Evolutionary conservation across 1,140 invertebrate genomes (phyloP), one percentile per base, ranked within the genome.

Genomic region (Pseudomyrmex sp.): DNA sequence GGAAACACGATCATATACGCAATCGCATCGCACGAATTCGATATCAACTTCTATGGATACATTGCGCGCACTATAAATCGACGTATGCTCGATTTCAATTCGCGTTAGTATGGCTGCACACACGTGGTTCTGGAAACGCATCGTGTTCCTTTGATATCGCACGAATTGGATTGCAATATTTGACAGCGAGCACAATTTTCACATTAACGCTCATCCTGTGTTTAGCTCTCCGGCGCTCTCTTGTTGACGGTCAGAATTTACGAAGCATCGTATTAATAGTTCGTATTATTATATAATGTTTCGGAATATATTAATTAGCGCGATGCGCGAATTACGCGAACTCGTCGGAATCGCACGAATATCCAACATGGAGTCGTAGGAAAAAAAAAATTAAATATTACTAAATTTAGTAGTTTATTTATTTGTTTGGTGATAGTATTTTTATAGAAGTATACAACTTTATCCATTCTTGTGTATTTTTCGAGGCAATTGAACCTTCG

Each of bases 31-130:
- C 72, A 48, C 44, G 54, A 80, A 80, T 72, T 80, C 23, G 76
- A 80, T 80, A 80, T 80, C 66, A 70, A 80, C 66, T 80, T 72
- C 76, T 70, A 79, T n/a, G 65, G 76, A 72, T 50, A 77, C 74
- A 68, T 77, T 44, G 54, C 66, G 54, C 54, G 15, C 23, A 70
- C 44, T 50, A 59, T 72, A 79, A 70, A 79, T 59, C 76, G 65
- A 79, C 46, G 54, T 80, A 69, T 80, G 54, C 76, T 80, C 54
- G 23, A 80, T 80, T 80, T 80, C 76, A 80, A 80, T 80, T 80
- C 66, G 66, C 54, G 20, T 12, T 70, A 68, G 50, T 58, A 69
- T 59, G 52, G 65, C 74, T 56, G 63, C 63, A 5, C 35, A 18
- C 44, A 69, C 35, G 35, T 35, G 35, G 35, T 46, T 58, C 15